Conservation (phyloP, 2,888 invertebrate species). For the Meganola albula region DNA sequence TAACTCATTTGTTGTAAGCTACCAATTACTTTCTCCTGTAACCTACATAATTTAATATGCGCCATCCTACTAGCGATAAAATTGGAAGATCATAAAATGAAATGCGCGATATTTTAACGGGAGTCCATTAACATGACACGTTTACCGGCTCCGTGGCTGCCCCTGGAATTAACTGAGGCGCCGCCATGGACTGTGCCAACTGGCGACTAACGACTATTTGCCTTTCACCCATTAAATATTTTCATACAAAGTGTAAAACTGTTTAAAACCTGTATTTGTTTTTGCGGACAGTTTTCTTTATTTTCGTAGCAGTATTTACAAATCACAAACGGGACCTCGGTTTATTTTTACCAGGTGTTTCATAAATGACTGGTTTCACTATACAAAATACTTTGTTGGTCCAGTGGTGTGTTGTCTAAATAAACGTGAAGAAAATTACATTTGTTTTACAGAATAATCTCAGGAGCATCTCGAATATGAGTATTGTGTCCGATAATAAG, state of each 20-base stretch:
- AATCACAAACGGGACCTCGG: background rate
- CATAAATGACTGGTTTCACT: too few relatives aligned
- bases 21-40: too few relatives aligned
- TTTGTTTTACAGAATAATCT: too few relatives aligned
- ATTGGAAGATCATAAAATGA: constrained; percentile 54
- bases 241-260: constrained; percentile 27
- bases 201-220: constrained; percentile 47
- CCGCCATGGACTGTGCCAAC: constrained; percentile 46
- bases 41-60: constrained; percentile 14
- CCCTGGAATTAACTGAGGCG: constrained; percentile 46
- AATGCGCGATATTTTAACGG: constrained; percentile 50
- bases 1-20: too few relatives aligned
- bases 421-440: too few relatives aligned
- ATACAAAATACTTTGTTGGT: too few relatives aligned
- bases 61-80: constrained; percentile 39
- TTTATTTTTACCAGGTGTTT: too few relatives aligned
- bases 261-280: constrained; percentile 20
- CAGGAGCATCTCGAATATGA: too few relatives aligned
- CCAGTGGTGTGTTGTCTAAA: too few relatives aligned
- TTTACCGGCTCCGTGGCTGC: constrained; percentile 46
- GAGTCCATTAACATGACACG: constrained; percentile 58
- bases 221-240: constrained; percentile 42
- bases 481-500: too few relatives aligned
- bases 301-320: constrained; percentile 2
- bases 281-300: constrained; percentile 3